A percentile compares a stretch with the other conserved stretches of the same genome.
These are phyloP conservation scores for Regulus satrapa DNA, from an alignment of 2,113 vertebrate species.

Conservation along the genomic window DNA sequence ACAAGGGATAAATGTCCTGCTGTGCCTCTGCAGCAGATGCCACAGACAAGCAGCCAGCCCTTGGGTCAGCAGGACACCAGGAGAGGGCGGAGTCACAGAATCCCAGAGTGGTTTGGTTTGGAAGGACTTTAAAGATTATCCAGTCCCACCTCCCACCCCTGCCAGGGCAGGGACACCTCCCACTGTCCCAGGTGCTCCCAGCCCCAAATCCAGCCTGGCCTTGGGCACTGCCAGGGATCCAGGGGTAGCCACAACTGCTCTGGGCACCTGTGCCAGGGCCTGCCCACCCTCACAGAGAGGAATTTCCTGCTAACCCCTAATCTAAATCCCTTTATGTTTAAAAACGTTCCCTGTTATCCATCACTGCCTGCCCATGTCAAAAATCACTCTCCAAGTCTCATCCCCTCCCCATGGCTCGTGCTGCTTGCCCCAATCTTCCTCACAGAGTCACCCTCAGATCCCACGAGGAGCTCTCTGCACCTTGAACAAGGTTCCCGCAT, in stretches of 20 bases:
- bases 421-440: not conserved
- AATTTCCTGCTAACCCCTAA: not conserved
- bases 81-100: not conserved
- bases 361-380: fast-evolving
- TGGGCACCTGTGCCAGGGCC: not conserved
- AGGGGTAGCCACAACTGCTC: not conserved
- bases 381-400: not conserved
- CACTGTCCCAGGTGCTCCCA: not conserved
- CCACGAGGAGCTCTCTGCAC: not conserved
- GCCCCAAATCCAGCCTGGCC: not conserved
- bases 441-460: not conserved
- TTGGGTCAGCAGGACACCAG: not conserved
- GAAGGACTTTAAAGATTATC: not conserved
- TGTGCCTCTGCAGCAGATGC: not conserved
- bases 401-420: fast-evolving
- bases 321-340: not conserved
- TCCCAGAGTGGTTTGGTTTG: not conserved
- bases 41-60: fast-evolving
- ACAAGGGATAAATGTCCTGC: fast-evolving
- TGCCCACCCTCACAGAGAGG: not conserved
- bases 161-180: not conserved
- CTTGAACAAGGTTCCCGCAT: fast-evolving
- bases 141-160: not conserved
- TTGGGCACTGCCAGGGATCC: not conserved
- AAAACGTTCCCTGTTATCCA: not conserved